A percentile compares a stretch with the other conserved stretches of the same genome.
Conservation (phyloP, 2,888 invertebrate species). For the Monochamus alternatus region DNA sequence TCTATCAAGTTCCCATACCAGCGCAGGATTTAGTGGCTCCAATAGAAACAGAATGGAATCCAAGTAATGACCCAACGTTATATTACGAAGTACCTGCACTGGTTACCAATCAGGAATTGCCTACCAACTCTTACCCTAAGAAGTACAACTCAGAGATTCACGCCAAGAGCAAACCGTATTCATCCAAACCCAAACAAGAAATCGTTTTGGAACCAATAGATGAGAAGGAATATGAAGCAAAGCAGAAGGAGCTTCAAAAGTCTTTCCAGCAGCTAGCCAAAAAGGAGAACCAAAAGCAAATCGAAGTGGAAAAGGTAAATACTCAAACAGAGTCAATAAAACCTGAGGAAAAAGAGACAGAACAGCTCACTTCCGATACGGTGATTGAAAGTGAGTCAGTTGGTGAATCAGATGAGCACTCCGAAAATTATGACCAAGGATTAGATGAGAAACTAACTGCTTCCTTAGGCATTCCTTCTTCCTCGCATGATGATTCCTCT, state of each 20-base stretch:
- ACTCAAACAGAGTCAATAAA: slow-evolving; percentile 12
- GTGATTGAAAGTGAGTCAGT: slow-evolving; percentile 30
- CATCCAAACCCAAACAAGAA: slow-evolving; percentile 70
- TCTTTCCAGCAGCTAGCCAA: slow-evolving; percentile 71
- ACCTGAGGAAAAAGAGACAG: background rate
- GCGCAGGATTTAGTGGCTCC: slow-evolving; percentile 72
- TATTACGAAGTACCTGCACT: slow-evolving; percentile 69
- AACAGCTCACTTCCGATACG: slow-evolving; percentile 15
- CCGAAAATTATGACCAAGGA: slow-evolving; percentile 54
- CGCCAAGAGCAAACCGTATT: slow-evolving; percentile 63
- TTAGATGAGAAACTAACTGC: slow-evolving; percentile 60
- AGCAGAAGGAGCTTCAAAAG: slow-evolving; percentile 65
- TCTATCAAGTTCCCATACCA: slow-evolving; percentile 67
- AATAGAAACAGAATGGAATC: slow-evolving; percentile 68
- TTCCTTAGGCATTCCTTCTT: slow-evolving; percentile 60
- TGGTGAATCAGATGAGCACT: slow-evolving; percentile 42
- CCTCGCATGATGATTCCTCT: slow-evolving; percentile 51
- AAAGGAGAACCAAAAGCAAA: slow-evolving; percentile 72
- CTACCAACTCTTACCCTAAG: slow-evolving; percentile 76
- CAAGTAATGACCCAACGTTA: slow-evolving; percentile 66
- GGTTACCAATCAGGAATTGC: slow-evolving; percentile 68
- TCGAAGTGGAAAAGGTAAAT: slow-evolving; percentile 67
- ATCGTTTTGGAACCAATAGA: slow-evolving; percentile 70
- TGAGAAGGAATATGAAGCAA: slow-evolving; percentile 66
- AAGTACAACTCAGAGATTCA: slow-evolving; percentile 74